phyloP scores from a whole-genome alignment of 2,797 vertebrate genomes.

The Lerista edwardsae region DNA sequence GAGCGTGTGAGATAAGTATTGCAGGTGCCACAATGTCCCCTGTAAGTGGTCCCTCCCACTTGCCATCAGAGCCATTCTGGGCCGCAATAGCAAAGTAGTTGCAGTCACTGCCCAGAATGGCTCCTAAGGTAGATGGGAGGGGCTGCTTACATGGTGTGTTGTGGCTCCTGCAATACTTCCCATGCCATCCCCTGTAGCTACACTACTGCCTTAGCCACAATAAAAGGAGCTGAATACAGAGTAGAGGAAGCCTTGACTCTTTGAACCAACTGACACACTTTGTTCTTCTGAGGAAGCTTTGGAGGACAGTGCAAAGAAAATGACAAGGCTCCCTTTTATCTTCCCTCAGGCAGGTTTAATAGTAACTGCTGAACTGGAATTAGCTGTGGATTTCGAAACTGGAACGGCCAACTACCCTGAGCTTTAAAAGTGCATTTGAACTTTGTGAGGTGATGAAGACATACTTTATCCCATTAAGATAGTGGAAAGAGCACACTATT shows the following conservation, averaged over 20 bases:
- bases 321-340: background rate
- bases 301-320: background rate
- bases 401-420: background rate
- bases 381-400: background rate
- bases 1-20: too few relatives aligned
- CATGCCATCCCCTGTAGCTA: too few relatives aligned
- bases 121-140: too few relatives aligned
- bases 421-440: background rate
- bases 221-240: background rate
- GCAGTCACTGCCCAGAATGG: too few relatives aligned
- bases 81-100: too few relatives aligned
- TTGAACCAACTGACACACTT: background rate
- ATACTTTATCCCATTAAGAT: background rate
- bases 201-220: too few relatives aligned
- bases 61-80: too few relatives aligned
- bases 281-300: background rate
- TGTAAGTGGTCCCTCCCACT: too few relatives aligned
- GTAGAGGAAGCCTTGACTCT: background rate
- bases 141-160: too few relatives aligned
- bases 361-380: background rate
- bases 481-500: background rate
- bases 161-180: too few relatives aligned
- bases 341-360: background rate
- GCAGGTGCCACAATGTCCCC: too few relatives aligned
- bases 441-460: background rate